Evolutionary conservation across 2,113 vertebrate genomes (phyloP).

Genomic region (Carassius carassius): DNA sequence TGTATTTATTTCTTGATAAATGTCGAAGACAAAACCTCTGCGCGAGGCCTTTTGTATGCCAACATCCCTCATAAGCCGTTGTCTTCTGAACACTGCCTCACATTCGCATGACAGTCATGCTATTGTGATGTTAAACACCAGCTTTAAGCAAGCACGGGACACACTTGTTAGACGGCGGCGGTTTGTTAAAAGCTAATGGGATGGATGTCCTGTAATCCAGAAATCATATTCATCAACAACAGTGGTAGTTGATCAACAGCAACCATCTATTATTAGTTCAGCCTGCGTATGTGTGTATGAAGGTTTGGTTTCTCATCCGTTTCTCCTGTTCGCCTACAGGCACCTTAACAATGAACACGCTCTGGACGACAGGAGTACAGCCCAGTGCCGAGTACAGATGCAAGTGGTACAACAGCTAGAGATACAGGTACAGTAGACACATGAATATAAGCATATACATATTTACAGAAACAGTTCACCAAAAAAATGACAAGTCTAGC

Average conservation of each 20-base stretch:
- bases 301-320: not conserved
- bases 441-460: not conserved
- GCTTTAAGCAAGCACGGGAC: conserved; percentile 38
- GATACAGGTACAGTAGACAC: conserved; percentile 83
- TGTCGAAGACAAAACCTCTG: conserved; percentile 78
- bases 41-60: conserved; percentile 60
- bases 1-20: conserved; percentile 79
- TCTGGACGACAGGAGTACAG: conserved; percentile 96
- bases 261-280: not conserved
- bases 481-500: not conserved
- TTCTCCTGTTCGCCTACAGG: conserved; percentile 71
- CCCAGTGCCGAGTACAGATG: conserved; percentile 98
- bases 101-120: conserved; percentile 44
- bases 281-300: not conserved
- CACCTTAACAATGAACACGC: conserved; percentile 99
- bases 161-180: not conserved
- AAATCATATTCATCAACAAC: conserved; percentile 33
- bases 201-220: conserved; percentile 23
- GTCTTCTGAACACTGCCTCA: conserved; percentile 24
- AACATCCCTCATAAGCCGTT: conserved; percentile 68
- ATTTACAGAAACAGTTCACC: not conserved
- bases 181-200: conserved; percentile 32
- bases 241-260: conserved; percentile 1
- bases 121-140: conserved; percentile 54
- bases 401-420: conserved; percentile 98